Evolutionary conservation across 1,140 invertebrate genomes (phyloP).

Genomic region (Papilio machaon): DNA sequence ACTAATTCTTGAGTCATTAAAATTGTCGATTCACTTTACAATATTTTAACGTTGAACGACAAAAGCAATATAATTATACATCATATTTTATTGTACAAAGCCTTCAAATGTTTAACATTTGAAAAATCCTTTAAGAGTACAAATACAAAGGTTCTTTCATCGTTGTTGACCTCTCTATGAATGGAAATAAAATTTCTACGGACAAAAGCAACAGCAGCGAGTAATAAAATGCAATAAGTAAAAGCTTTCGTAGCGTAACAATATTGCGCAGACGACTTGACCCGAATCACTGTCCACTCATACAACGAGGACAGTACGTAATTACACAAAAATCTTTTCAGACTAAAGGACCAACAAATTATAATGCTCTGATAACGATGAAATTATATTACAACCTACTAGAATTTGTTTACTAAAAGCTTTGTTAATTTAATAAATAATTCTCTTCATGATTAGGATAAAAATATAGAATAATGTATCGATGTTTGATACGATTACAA

Average conservation of each 20-base stretch:
- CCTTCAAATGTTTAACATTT: constrained; percentile 5
- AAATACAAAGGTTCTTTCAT: constrained; percentile 32
- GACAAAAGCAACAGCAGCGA: constrained; percentile 11
- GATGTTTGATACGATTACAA: no score
- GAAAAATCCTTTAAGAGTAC: constrained; percentile 23
- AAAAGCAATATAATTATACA: constrained; percentile 1
- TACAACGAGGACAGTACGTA: constrained; percentile 18
- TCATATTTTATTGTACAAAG: constrained; percentile 1
- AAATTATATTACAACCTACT: background rate
- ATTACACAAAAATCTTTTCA: constrained; percentile 27
- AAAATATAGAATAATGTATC: no score
- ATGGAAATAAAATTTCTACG: constrained; percentile 34
- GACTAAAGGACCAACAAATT: background rate
- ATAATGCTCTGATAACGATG: background rate
- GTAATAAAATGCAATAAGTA: constrained; percentile 34
- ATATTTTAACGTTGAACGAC: background rate
- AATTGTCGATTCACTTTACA: background rate
- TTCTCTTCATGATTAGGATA: no score
- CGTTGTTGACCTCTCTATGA: constrained; percentile 25
- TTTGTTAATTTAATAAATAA: no score
- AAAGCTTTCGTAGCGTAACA: constrained; percentile 24
- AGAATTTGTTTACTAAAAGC: no score
- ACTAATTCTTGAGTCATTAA: background rate
- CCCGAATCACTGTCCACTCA: constrained; percentile 30
- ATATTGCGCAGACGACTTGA: constrained; percentile 35